Evolutionary conservation across 2,888 invertebrate genomes (phyloP).

Genomic region (Caradrina kadenii): DNA sequence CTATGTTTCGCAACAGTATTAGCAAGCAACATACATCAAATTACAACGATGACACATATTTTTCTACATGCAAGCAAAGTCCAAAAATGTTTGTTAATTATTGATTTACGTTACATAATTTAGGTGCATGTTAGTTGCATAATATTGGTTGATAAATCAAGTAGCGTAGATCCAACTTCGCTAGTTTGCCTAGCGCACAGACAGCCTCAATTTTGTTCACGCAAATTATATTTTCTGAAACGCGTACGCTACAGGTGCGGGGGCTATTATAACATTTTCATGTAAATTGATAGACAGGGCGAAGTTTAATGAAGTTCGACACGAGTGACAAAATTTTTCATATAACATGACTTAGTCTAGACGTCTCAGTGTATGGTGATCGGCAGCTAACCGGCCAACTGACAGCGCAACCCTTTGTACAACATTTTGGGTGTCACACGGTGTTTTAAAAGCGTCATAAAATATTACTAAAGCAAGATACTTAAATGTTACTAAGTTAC

Average conservation of each 20-base stretch:
- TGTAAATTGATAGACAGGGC: slow-evolving; percentile 58
- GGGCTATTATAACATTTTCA: slow-evolving; percentile 47
- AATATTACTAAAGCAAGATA: slow-evolving; percentile 46
- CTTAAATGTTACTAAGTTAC: slow-evolving; percentile 36
- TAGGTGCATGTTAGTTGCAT: slow-evolving; percentile 19
- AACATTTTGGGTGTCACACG: slow-evolving; percentile 29
- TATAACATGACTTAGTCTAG: slow-evolving; percentile 23
- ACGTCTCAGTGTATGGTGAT: not conserved
- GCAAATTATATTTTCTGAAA: slow-evolving; percentile 23
- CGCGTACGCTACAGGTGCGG: slow-evolving; percentile 25
- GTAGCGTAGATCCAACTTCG: not conserved
- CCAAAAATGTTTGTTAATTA: slow-evolving; percentile 22
- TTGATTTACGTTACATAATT: slow-evolving; percentile 34
- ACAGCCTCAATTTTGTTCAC: slow-evolving; percentile 24
- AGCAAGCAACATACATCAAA: slow-evolving; percentile 15
- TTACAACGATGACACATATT: slow-evolving; percentile 30
- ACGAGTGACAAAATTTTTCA: slow-evolving; percentile 38
- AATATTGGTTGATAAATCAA: slow-evolving; percentile 14
- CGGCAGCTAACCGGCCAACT: slow-evolving; percentile 1
- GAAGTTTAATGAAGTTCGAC: slow-evolving; percentile 57
- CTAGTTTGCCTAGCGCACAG: slow-evolving; percentile 3
- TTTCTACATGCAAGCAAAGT: slow-evolving; percentile 18
- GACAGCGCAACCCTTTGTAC: slow-evolving; percentile 22
- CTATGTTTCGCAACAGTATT: slow-evolving; percentile 15
- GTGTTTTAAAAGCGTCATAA: slow-evolving; percentile 48